Conservation (phyloP, 1,140 invertebrate species). For the Aradophagus sp. region DNA sequence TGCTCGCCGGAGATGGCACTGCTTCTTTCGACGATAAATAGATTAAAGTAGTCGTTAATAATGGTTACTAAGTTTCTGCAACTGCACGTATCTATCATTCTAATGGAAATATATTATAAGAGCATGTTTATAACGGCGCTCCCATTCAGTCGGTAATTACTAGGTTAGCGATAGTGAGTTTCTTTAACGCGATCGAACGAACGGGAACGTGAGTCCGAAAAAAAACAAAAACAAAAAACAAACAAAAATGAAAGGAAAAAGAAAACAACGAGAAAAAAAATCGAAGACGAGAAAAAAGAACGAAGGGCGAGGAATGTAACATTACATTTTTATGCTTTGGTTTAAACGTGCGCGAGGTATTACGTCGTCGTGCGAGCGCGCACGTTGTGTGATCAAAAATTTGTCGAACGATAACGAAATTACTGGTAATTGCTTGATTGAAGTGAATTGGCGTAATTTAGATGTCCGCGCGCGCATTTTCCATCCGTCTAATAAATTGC, state of each 20-base stretch:
- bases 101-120: slow-evolving; percentile 68
- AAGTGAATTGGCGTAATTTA: slow-evolving; percentile 65
- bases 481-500: slow-evolving; percentile 63
- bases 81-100: slow-evolving; percentile 58
- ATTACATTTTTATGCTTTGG: slow-evolving; percentile 42
- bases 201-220: slow-evolving; percentile 4
- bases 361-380: background rate
- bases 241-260: no score
- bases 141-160: slow-evolving; percentile 63
- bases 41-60: slow-evolving; percentile 57
- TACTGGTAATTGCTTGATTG: slow-evolving; percentile 69
- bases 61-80: slow-evolving; percentile 58
- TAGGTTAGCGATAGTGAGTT: slow-evolving; percentile 63
- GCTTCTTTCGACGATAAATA: slow-evolving; percentile 56
- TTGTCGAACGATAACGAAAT: slow-evolving; percentile 58
- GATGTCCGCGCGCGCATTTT: slow-evolving; percentile 57
- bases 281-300: no score
- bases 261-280: no score
- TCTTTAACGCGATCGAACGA: slow-evolving; percentile 42
- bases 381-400: slow-evolving; percentile 12
- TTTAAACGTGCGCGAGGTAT: no score
- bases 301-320: no score
- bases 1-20: slow-evolving; percentile 51
- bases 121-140: slow-evolving; percentile 59
- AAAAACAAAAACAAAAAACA: no score